Conservation (phyloP, 2,797 vertebrate genomes). For the Fratercula arctica region DNA sequence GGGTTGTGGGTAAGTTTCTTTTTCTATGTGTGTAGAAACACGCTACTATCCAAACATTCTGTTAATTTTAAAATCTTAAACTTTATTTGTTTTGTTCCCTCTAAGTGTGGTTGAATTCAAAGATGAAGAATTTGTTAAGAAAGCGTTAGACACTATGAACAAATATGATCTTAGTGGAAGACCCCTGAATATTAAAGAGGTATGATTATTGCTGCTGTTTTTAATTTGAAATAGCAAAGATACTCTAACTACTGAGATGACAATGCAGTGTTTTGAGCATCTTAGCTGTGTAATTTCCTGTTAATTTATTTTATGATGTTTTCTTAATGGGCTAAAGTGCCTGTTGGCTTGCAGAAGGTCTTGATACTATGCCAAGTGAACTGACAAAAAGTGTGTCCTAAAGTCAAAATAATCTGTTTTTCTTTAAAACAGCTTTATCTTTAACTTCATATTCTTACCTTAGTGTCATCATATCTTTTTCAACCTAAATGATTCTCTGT, state of each 20-base stretch:
- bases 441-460: not conserved
- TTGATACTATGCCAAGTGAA: not conserved
- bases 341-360: not conserved
- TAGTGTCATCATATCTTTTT: not conserved
- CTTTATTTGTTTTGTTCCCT: slow-evolving; percentile 56
- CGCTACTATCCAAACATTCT: not conserved
- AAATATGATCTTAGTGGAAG: slow-evolving; percentile 95
- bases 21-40: slow-evolving; percentile 19
- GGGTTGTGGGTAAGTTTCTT: slow-evolving; percentile 84
- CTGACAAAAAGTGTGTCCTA: not conserved
- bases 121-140: slow-evolving; percentile 98
- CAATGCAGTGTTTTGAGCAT: not conserved
- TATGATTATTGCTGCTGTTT: slow-evolving; percentile 68
- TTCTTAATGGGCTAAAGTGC: not conserved
- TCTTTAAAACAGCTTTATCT: not conserved
- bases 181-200: slow-evolving; percentile 97
- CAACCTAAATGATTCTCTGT: not conserved
- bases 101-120: slow-evolving; percentile 97
- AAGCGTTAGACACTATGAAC: slow-evolving; percentile 95
- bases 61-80: not conserved
- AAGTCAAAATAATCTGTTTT: not conserved
- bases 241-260: not conserved
- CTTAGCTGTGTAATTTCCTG: not conserved
- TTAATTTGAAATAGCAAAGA: not conserved
- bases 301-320: not conserved